Base-by-base conservation (phyloP, 2,888 invertebrate species). In the Tiliacea citrago region DNA sequence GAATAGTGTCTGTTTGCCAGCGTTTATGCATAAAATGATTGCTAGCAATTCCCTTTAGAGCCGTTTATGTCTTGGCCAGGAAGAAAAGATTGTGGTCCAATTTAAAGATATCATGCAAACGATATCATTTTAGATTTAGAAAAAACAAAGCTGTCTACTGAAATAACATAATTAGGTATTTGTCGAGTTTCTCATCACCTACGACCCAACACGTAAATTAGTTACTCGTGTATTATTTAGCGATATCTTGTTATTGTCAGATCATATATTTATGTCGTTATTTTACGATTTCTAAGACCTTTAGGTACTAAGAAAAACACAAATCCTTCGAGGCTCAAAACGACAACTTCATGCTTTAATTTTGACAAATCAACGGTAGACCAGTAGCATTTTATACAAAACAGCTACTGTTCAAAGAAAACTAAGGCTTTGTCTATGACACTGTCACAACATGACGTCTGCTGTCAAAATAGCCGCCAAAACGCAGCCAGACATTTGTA, bases 331-430 rank as follows among this genome's bases (percentile, higher is more conserved):
- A 58, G 4, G 21, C 35, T 76, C 49, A 69, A 79, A 81, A 83
- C 80, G 77, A 81, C 53, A 63, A 79, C 82, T 92, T 89, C 82
- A 94, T 91, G 94, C 91, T 93, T 93, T 93, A 93, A 95, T 94
- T 90, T 91, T 90, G 91, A 93, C 92, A 92, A 92, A 94, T 93
- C 85, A 92, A 88, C 73, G 73, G 29, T 73, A 78, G 77, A 92
- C 93, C 95, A 87, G 96, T 95, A 95, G 95, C 95, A 90, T 81
- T 93, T 92, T 90, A 92, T 92, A 89, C 63, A 77, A 72, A 73
- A 75, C 63, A 65, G 89, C 91, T 87, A 88, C 91, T 88, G 88
- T 88, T 84, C 79, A 87, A 86, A 85, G 84, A 86, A 89, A 75
- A 88, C 76, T 75, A 83, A 69, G 47, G 76, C 75, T 87, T 92